phyloP scores from a whole-genome alignment of 2,888 invertebrate genomes.

The Orthosia gracilis region DNA sequence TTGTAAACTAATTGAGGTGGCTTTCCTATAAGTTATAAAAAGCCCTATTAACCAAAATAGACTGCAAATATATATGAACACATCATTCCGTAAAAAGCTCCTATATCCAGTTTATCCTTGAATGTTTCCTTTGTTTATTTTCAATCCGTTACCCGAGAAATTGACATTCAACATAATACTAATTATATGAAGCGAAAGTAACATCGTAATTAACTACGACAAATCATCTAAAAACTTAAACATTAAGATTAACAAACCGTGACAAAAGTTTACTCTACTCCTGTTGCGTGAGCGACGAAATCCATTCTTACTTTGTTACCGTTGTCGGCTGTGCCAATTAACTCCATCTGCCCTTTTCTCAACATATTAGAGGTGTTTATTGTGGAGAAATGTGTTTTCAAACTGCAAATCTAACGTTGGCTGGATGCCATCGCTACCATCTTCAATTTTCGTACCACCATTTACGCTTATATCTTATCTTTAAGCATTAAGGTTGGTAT shows the following conservation, averaged over 20 bases:
- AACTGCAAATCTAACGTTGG: conserved; percentile 80
- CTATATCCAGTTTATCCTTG: not conserved
- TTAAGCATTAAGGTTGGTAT: conserved; percentile 65
- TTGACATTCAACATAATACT: conserved; percentile 8
- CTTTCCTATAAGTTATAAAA: not conserved
- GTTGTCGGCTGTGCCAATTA: conserved; percentile 58
- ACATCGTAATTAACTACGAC: conserved; percentile 60
- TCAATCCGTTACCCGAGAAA: not conserved
- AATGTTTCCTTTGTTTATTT: conserved; percentile 21
- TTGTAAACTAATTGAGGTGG: not conserved
- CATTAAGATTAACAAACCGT: conserved; percentile 87
- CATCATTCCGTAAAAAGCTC: not conserved
- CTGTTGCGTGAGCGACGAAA: conserved; percentile 88
- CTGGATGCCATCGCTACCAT: conserved; percentile 73
- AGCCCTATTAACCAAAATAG: not conserved
- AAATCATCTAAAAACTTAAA: conserved; percentile 82
- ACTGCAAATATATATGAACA: not conserved
- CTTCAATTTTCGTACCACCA: conserved; percentile 50
- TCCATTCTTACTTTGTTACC: conserved; percentile 78
- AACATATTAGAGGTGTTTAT: conserved; percentile 76
- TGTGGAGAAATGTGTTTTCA: conserved; percentile 72
- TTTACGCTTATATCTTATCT: conserved; percentile 63
- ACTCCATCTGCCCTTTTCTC: conserved; percentile 68
- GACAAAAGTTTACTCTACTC: conserved; percentile 87
- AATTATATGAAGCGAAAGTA: conserved; percentile 42